A percentile compares a stretch with the other conserved stretches of the same genome.
phyloP scores from a whole-genome alignment of 2,113 vertebrate genomes.

The Elanoides forficatus region DNA sequence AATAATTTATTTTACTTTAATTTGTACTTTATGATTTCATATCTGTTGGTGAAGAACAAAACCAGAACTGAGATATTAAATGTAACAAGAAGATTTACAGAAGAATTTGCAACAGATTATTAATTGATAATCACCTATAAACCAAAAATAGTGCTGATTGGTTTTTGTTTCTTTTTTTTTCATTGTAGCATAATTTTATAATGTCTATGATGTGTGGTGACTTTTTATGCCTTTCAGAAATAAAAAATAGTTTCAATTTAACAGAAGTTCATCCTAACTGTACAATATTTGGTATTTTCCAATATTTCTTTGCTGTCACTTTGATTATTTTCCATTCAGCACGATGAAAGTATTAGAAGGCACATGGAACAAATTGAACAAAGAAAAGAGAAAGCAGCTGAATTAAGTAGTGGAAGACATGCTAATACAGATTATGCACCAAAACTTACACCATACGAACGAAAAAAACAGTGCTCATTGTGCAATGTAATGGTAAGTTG shows the following conservation, averaged over 20 bases:
- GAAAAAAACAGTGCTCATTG: constrained; percentile 94
- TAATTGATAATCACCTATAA: neutral
- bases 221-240: neutral
- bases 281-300: neutral
- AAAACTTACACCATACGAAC: constrained; percentile 95
- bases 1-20: neutral
- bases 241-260: neutral
- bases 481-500: constrained; percentile 86
- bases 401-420: constrained; percentile 95
- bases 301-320: neutral
- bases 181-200: neutral
- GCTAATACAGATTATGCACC: constrained; percentile 95
- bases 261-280: neutral
- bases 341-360: constrained; percentile 94
- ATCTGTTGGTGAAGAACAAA: neutral
- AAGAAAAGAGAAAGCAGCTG: constrained; percentile 96
- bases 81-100: neutral
- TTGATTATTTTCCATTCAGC: constrained; percentile 70
- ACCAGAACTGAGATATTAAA: neutral
- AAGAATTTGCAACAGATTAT: neutral
- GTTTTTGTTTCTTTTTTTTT: neutral
- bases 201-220: neutral
- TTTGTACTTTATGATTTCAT: neutral
- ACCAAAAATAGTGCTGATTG: neutral
- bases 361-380: constrained; percentile 99